Evolutionary conservation across 2,888 invertebrate species (phyloP).

Genomic region (Gari tellinella): DNA sequence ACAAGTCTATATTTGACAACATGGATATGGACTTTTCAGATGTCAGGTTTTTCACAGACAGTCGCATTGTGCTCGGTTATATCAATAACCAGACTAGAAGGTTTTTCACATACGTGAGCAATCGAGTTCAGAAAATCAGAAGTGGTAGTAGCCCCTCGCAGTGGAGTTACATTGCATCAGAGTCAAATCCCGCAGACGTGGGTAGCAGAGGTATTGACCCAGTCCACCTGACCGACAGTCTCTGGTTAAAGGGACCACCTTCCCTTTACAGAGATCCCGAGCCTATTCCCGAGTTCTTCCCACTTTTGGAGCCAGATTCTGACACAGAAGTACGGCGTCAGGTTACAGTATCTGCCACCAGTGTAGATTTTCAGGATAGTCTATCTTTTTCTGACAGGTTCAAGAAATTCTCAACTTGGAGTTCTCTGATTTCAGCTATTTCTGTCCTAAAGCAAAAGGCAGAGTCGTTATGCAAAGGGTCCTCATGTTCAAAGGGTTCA

Average conservation of each 20-base stretch:
- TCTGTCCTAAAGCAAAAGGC: neutral
- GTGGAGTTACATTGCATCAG: neutral
- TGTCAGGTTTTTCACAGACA: neutral
- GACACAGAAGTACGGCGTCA: too few relatives aligned
- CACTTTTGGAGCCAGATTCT: neutral
- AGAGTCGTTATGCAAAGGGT: neutral
- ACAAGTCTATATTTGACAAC: neutral
- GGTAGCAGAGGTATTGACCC: neutral
- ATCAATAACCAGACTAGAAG: neutral
- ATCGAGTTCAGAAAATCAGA: neutral
- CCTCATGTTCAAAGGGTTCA: too few relatives aligned
- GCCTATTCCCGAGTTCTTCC: too few relatives aligned
- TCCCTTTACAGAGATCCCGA: neutral
- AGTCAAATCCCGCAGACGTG: neutral
- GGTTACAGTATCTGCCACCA: neutral
- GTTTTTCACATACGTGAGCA: neutral
- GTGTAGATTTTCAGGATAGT: too few relatives aligned
- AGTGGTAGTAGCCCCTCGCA: neutral
- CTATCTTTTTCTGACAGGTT: neutral
- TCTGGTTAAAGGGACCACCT: slow-evolving; percentile 2
- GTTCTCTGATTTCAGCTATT: neutral
- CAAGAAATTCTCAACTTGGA: neutral
- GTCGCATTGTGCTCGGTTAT: neutral
- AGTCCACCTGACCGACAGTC: neutral
- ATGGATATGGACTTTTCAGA: neutral